phyloP scores from a whole-genome alignment of 1,140 invertebrate genomes.

The Akabosia matsudoensis region DNA sequence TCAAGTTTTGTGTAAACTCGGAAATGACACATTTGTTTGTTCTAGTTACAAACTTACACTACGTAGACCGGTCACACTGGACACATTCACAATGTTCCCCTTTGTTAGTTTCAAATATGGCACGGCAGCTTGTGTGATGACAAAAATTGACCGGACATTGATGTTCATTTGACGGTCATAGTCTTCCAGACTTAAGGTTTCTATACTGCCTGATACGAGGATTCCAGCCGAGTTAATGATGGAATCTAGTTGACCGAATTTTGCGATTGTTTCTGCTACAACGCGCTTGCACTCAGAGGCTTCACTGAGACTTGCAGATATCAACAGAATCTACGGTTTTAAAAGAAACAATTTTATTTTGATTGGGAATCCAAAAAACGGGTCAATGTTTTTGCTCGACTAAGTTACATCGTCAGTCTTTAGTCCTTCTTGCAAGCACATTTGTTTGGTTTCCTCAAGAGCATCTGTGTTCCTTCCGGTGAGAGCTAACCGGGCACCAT shows the following conservation, averaged over 20 bases:
- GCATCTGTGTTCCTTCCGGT: constrained; percentile 57
- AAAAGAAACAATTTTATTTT: constrained; percentile 9
- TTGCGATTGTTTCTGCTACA: constrained; percentile 47
- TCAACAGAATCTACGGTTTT: constrained; percentile 38
- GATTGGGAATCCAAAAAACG: not conserved
- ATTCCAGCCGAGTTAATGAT: constrained; percentile 59
- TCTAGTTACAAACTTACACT: constrained; percentile 56
- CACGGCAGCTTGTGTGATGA: constrained; percentile 52
- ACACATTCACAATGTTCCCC: constrained; percentile 61
- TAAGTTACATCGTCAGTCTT: constrained; percentile 8
- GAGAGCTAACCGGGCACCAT: constrained; percentile 55
- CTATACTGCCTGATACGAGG: constrained; percentile 56
- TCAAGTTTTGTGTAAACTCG: no score
- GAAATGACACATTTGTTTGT: no score
- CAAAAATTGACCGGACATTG: constrained; percentile 52
- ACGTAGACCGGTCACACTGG: constrained; percentile 60
- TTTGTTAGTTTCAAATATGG: constrained; percentile 56
- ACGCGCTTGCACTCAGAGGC: constrained; percentile 51
- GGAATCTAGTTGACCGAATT: constrained; percentile 49
- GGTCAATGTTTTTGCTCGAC: not conserved
- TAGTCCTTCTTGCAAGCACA: constrained; percentile 47
- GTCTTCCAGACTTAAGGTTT: constrained; percentile 56
- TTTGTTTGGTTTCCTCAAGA: constrained; percentile 52
- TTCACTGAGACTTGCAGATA: constrained; percentile 52
- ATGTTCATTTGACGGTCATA: constrained; percentile 59